These are phyloP conservation scores for Drosophila suboccidentalis DNA, from an alignment of 2,888 invertebrate species.

Conservation along the genomic window DNA sequence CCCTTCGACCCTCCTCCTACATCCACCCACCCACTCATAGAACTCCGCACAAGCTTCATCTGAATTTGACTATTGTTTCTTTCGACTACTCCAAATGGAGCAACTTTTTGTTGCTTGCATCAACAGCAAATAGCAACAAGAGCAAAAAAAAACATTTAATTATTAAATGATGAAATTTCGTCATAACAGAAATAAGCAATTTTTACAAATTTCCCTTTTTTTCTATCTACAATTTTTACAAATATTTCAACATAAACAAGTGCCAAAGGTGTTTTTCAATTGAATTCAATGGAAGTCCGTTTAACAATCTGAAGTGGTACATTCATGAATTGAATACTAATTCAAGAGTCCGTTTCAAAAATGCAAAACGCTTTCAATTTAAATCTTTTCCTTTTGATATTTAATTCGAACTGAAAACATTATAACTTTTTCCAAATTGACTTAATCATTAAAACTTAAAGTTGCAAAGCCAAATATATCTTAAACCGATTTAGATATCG, in stretches of 20 bases:
- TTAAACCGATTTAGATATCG: no score
- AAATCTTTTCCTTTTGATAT: background rate
- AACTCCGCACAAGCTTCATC: slow-evolving; percentile 29
- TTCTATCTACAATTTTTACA: no score
- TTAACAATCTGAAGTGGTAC: background rate
- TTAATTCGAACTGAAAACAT: background rate
- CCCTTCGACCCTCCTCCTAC: background rate
- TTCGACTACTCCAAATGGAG: slow-evolving; percentile 18
- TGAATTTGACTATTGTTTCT: slow-evolving; percentile 59
- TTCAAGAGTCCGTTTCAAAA: background rate
- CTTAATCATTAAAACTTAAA: background rate
- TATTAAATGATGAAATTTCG: slow-evolving; percentile 16
- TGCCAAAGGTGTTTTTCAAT: slow-evolving; percentile 5
- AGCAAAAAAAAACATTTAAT: slow-evolving; percentile 11
- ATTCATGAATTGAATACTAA: background rate
- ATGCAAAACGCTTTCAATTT: background rate
- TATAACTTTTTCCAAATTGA: background rate
- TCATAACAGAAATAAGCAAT: slow-evolving; percentile 3
- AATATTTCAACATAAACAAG: background rate
- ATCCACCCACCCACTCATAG: background rate
- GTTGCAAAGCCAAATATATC: background rate
- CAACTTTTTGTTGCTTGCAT: slow-evolving; percentile 18
- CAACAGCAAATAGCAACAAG: slow-evolving; percentile 8
- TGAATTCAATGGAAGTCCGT: background rate
- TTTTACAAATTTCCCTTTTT: background rate